Percentiles rank a stretch among this genome's conserved stretches.
Conservation (phyloP, 2,113 vertebrate genomes). For the Tenebrosternarchus preto region DNA sequence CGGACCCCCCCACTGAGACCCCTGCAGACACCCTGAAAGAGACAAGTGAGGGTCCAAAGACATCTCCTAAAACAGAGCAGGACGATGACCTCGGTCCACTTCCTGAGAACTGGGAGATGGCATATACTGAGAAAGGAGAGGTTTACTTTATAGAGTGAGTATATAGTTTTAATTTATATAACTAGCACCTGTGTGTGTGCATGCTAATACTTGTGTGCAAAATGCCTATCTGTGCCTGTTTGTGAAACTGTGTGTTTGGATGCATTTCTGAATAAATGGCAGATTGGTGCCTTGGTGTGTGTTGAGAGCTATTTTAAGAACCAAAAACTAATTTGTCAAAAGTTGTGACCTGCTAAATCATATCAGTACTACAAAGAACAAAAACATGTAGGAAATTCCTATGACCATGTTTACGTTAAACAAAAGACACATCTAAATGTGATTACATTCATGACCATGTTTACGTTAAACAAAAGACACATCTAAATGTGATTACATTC, state of each 20-base stretch:
- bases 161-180: not conserved
- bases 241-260: not conserved
- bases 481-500: too few relatives aligned
- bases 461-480: too few relatives aligned
- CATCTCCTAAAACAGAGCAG: conserved; percentile 69
- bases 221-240: not conserved
- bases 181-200: not conserved
- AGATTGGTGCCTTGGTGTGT: too few relatives aligned
- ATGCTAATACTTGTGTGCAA: too few relatives aligned
- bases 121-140: conserved; percentile 98
- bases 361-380: too few relatives aligned
- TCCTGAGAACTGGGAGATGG: conserved; percentile 99
- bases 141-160: conserved; percentile 99
- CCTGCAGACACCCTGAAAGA: conserved; percentile 81
- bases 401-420: too few relatives aligned
- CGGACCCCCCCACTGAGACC: conserved; percentile 76
- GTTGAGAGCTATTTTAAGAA: too few relatives aligned
- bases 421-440: too few relatives aligned
- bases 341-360: too few relatives aligned
- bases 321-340: too few relatives aligned
- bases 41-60: conserved; percentile 79
- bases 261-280: not conserved
- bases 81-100: conserved; percentile 87
- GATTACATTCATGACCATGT: too few relatives aligned
- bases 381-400: too few relatives aligned